Evolutionary conservation across 2,888 invertebrate genomes (phyloP).

Genomic region (Cetonia aurata): DNA sequence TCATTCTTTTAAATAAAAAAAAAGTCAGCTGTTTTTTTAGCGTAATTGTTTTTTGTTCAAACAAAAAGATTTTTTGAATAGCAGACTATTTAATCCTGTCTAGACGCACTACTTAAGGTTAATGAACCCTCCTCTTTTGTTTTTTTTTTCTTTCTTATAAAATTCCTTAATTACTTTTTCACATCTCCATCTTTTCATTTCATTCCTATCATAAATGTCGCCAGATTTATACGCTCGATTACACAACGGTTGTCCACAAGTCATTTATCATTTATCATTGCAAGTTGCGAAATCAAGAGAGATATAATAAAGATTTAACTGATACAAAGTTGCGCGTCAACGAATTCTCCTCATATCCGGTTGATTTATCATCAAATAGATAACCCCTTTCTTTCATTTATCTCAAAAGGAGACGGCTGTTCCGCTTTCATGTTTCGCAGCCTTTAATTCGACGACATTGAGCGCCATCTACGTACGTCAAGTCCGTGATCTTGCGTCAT

Average conservation of each 20-base stretch:
- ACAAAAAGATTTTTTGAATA: too few species aligned
- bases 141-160: too few species aligned
- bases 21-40: too few species aligned
- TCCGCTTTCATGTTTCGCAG: neutral
- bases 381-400: slow-evolving; percentile 10
- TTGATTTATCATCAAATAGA: slow-evolving; percentile 29
- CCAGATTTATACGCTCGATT: slow-evolving; percentile 3
- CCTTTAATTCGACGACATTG: neutral
- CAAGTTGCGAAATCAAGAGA: slow-evolving; percentile 5
- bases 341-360: too few species aligned
- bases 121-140: too few species aligned
- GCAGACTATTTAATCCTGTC: too few species aligned
- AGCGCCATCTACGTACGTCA: neutral
- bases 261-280: slow-evolving; percentile 18
- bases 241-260: slow-evolving; percentile 4
- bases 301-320: slow-evolving; percentile 3
- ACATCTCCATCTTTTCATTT: too few species aligned
- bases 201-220: too few species aligned
- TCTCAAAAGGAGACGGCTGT: slow-evolving; percentile 9
- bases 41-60: too few species aligned
- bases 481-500: slow-evolving; percentile 30
- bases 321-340: neutral
- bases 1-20: too few species aligned
- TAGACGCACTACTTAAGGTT: too few species aligned
- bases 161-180: too few species aligned